phyloP scores from a whole-genome alignment of 92 coral and sea anemone species.

The Phenganax stokvisi region DNA sequence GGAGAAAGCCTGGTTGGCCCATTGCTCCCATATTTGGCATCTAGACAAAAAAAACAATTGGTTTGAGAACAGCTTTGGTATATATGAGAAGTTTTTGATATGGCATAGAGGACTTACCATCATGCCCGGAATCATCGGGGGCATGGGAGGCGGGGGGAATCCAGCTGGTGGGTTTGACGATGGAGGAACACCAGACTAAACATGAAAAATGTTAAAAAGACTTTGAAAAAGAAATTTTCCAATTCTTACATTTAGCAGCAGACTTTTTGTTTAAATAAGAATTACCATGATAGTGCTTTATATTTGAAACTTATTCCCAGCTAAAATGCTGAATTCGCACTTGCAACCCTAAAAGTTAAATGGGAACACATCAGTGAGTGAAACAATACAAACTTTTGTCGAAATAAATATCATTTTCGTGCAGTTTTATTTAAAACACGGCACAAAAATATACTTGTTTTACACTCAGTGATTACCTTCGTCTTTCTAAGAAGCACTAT shows the following conservation, averaged over 20 bases:
- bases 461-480: neutral
- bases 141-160: slow-evolving; percentile 38
- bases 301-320: too few species aligned
- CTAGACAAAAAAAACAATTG: neutral
- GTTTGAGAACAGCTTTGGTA: neutral
- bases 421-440: too few species aligned
- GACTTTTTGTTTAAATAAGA: too few species aligned
- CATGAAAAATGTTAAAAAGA: neutral
- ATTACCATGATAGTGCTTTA: too few species aligned
- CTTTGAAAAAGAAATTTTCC: neutral
- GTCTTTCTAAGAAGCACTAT: neutral
- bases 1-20: slow-evolving; percentile 57
- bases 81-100: neutral
- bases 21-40: slow-evolving; percentile 35
- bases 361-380: too few species aligned
- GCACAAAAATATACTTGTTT: too few species aligned
- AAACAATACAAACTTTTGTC: too few species aligned
- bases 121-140: slow-evolving; percentile 39
- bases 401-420: too few species aligned
- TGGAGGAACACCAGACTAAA: slow-evolving; percentile 21
- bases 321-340: too few species aligned
- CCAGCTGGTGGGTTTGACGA: slow-evolving; percentile 8
- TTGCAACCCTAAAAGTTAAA: too few species aligned
- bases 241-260: neutral
- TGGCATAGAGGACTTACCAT: slow-evolving; percentile 14